Evolutionary conservation across 1,140 invertebrate species (phyloP).

Genomic region (Magallana ariakensis): DNA sequence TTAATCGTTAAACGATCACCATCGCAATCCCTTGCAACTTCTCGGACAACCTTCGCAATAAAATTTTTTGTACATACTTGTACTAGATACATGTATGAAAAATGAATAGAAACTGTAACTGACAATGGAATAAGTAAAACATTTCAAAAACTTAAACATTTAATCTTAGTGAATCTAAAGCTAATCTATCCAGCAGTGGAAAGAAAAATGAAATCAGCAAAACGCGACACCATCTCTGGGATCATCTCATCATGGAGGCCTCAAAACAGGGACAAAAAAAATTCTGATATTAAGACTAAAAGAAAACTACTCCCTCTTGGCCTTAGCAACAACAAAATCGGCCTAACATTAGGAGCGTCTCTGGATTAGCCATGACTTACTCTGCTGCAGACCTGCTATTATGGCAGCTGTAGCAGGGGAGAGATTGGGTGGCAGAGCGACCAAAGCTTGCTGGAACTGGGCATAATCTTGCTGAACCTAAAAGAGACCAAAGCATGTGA

Average conservation of each 20-base stretch:
- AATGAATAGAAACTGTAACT: background rate
- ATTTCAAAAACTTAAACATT: background rate
- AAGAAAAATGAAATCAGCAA: background rate
- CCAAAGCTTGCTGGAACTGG: conserved; percentile 82
- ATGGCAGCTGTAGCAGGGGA: conserved; percentile 68
- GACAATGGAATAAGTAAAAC: background rate
- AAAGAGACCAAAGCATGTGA: conserved; percentile 64
- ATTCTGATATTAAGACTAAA: conserved; percentile 26
- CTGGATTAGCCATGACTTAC: conserved; percentile 71
- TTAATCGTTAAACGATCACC: too few species aligned
- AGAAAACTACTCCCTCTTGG: background rate
- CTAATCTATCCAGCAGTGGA: background rate
- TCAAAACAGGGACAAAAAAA: conserved; percentile 19
- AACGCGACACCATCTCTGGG: background rate
- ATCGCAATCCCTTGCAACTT: too few species aligned
- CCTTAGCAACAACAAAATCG: background rate
- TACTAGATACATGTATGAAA: background rate
- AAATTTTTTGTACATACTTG: background rate
- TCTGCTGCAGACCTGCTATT: conserved; percentile 73
- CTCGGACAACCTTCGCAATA: too few species aligned
- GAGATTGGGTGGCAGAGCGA: conserved; percentile 72
- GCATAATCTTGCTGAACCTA: conserved; percentile 86
- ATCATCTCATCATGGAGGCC: background rate
- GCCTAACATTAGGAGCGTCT: conserved; percentile 48
- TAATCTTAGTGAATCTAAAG: background rate